These are phyloP conservation scores for Melinaea marsaeus DNA, from an alignment of 2,888 invertebrate genomes.

Conservation along the genomic window DNA sequence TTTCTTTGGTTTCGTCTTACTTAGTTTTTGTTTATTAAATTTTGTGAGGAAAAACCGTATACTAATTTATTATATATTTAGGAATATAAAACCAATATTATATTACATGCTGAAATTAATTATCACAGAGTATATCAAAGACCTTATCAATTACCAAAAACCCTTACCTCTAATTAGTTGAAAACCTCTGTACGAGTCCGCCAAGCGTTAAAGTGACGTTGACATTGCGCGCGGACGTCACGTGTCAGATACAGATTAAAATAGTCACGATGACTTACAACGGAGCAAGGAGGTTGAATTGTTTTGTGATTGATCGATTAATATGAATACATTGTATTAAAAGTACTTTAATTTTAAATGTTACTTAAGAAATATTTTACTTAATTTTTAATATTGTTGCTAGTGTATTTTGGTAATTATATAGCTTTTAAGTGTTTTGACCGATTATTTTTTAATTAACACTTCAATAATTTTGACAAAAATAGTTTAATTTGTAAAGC, in stretches of 20 bases:
- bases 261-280: constrained; percentile 34
- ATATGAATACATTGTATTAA: constrained; percentile 8
- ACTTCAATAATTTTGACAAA: too few relatives aligned
- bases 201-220: constrained; percentile 35
- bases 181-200: constrained; percentile 34
- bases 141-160: constrained; percentile 12
- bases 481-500: too few relatives aligned
- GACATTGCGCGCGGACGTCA: constrained; percentile 35
- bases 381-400: neutral
- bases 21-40: neutral
- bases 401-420: too few relatives aligned
- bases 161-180: constrained; percentile 34
- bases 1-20: constrained; percentile 10
- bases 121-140: neutral
- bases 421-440: too few relatives aligned
- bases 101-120: neutral
- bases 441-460: too few relatives aligned
- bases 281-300: constrained; percentile 21
- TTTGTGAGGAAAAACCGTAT: too few relatives aligned
- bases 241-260: constrained; percentile 37
- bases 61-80: too few relatives aligned
- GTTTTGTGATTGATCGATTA: constrained; percentile 13
- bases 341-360: neutral
- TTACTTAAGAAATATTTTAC: neutral
- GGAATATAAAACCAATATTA: too few relatives aligned